Base-by-base conservation (phyloP, 2,888 invertebrate genomes). In the Neoitamus cyanurus region DNA sequence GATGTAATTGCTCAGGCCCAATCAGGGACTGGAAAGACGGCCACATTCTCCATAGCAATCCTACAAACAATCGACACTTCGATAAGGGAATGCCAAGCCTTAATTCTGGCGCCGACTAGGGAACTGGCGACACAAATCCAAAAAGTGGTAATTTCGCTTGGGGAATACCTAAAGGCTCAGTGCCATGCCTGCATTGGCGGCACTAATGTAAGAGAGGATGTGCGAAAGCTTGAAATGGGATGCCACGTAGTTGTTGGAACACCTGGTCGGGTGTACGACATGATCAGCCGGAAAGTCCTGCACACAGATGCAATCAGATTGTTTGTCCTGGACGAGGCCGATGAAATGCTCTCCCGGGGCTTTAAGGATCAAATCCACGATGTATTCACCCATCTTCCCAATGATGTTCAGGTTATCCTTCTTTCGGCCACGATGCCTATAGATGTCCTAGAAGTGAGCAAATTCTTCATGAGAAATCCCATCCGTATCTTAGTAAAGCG, bases 1-100 rank as follows among this genome's bases (percentile, higher is more conserved):
- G 99, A 99, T 92, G 99, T 99, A 86, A 99, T 99, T 92, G 99
- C 99, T 89, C 99, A 99, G 93, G 99, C 99, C 88, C 99, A 99
- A 93, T 99, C 99, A 88, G 99, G 97, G 92, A 99, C 99, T 91
- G 99, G 99, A 87, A 99, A 99, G 93, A 99, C 99, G 83, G 99
- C 99, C 87, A 99, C 99, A 36, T 99, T 99, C 92, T 98, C 99
- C 84, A 98, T 99, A 92, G 98, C 99, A 85, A 99, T 99, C 92
- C 94, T 99, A 87, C 98, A 99, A 93, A 97, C 98, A 93, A 97
- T 99, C 90, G 98, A 99, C 92, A 96, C 97, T 85, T 93, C 93
- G 88, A 91, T 96, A 88, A 95, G 96, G 88, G 97, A 98, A 91
- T 98, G 98, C 91, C 99, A 99, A 92, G 99, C 99, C 75, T 86